Evolutionary conservation across 2,113 vertebrate genomes (phyloP).

Genomic region (Cairina moschata): DNA sequence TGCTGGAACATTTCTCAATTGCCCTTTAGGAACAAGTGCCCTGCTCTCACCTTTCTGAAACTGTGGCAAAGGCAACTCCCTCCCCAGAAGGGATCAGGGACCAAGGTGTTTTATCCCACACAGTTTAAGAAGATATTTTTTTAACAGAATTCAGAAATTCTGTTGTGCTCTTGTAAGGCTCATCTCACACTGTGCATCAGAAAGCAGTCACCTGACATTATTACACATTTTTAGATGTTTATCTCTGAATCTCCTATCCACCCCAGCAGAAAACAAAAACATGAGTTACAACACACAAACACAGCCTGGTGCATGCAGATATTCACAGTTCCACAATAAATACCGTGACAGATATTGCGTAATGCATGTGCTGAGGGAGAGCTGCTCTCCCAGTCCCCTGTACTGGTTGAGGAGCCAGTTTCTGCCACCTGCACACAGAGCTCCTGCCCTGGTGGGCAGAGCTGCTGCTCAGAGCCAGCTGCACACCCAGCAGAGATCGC

Average conservation of each 20-base stretch:
- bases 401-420: background rate
- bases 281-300: background rate
- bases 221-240: background rate
- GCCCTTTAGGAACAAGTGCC: background rate
- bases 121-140: background rate
- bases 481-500: rapidly evolving
- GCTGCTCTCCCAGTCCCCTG: background rate
- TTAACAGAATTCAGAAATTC: background rate
- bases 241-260: background rate
- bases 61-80: background rate
- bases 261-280: background rate
- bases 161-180: background rate
- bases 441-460: background rate
- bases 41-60: conserved; percentile 23
- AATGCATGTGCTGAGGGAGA: background rate
- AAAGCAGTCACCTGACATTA: background rate
- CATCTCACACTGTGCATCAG: background rate
- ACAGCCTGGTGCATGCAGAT: background rate
- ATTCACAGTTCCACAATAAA: background rate
- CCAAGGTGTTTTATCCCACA: background rate
- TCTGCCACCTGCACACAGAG: background rate
- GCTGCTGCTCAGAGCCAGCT: background rate
- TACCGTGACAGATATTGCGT: background rate
- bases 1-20: conserved; percentile 17
- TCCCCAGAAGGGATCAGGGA: background rate